Percentiles rank a stretch among this genome's conserved stretches.
Evolutionary conservation across 2,797 vertebrate genomes (phyloP).

Genomic region (Silurus aristotelis): DNA sequence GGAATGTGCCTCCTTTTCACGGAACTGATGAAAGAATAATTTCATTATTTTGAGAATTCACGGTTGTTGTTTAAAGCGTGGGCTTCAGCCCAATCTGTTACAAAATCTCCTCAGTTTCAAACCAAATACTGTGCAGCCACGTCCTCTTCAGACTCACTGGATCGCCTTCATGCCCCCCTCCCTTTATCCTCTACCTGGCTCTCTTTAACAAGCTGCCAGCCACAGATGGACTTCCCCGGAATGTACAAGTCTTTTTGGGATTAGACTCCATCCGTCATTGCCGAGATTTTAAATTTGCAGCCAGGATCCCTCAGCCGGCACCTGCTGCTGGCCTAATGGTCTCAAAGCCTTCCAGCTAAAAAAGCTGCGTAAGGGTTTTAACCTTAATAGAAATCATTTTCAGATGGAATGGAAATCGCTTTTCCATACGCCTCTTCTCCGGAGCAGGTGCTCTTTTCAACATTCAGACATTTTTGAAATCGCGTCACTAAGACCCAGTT

Average conservation of each 20-base stretch:
- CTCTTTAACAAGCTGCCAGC: slow-evolving; percentile 38
- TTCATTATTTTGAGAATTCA: not conserved
- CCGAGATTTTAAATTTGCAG: slow-evolving; percentile 49
- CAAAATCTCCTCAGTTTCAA: not conserved
- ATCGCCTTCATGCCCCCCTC: not conserved
- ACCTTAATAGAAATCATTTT: slow-evolving; percentile 61
- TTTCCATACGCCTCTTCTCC: slow-evolving; percentile 56
- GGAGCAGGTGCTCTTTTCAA: slow-evolving; percentile 61
- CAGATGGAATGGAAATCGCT: slow-evolving; percentile 56
- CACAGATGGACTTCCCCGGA: slow-evolving; percentile 51
- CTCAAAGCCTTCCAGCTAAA: slow-evolving; percentile 52
- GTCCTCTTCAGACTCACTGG: slow-evolving; percentile 50
- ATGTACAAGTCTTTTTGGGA: slow-evolving; percentile 58
- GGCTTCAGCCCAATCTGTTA: not conserved
- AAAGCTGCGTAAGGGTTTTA: slow-evolving; percentile 58
- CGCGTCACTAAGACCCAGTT: slow-evolving; percentile 31
- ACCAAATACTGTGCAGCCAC: slow-evolving; percentile 38
- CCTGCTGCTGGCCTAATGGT: slow-evolving; percentile 65
- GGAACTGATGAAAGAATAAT: not conserved
- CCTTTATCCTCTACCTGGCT: slow-evolving; percentile 51
- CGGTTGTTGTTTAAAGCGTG: slow-evolving; percentile 15
- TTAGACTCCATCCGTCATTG: slow-evolving; percentile 53
- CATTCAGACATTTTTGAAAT: slow-evolving; percentile 63
- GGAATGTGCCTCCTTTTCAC: not conserved
- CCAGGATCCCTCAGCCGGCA: slow-evolving; percentile 58